Evolutionary conservation across 2,888 invertebrate genomes (phyloP), one percentile per base, ranked within the genome.

Genomic region (Synanthedon myopaeformis): DNA sequence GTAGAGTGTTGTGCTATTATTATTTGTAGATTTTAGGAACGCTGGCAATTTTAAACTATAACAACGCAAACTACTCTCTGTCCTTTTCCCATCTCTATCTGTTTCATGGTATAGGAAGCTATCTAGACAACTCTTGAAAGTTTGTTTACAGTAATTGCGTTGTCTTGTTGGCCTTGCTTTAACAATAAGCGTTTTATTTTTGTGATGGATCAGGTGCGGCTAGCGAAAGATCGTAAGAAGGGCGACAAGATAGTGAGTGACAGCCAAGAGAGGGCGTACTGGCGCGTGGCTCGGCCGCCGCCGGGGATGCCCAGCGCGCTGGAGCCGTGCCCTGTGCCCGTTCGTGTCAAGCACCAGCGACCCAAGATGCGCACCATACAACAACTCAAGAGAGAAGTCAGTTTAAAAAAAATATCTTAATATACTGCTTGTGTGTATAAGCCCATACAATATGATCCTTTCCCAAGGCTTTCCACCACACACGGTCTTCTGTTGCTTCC

Each of bases 251-350:
- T 96, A 68, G 96, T 99, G 58, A 93, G 94, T 62, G 98, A 99
- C 80, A 96, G 96, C 61, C 98, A 99, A 69, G 99, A 99, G 80
- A 91, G 97, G 62, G 98, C 99, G 53, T 99, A 97, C 86, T 99
- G 99, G 99, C 91, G 97, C 61, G 95, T 98, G 55, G 95, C 97
- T 73, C 91, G 97, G 66, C 98, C 98, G 54, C 96, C 97, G 55
- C 97, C 97, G 17, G 96, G 96, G 55, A 92, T 93, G 76, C 90
- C 93, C 60, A 93, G 93, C 70, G 93, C 94, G 60, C 89, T 97
- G 61, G 97, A 97, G 80, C 93, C 93, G 56, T 93, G 94, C 70
- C 96, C 96, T 42, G 92, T 96, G 63, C 94, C 95, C 51, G 92
- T 92, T 57, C 89, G 94, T 58, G 91, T 91, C 66, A 89, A 93